These are phyloP conservation scores for Eilema sororculum DNA, from an alignment of 2,888 invertebrate species.

Conservation along the genomic window DNA sequence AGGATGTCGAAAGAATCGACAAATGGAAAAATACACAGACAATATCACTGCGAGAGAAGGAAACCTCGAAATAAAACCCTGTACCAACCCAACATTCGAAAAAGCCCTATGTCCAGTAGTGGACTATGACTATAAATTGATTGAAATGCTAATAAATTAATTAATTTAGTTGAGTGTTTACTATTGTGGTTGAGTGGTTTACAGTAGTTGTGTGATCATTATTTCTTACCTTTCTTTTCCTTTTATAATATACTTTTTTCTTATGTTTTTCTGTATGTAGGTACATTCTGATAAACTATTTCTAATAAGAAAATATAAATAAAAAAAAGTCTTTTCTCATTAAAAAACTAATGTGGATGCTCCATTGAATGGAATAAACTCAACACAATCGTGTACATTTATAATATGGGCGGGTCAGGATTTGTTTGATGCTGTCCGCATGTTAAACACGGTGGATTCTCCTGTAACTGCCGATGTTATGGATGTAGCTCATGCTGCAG, in stretches of 20 bases:
- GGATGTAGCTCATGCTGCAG: conserved; percentile 35
- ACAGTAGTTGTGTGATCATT: background rate
- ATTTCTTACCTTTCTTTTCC: background rate
- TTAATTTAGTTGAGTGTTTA: background rate
- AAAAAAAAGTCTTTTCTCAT: background rate
- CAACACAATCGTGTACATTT: background rate
- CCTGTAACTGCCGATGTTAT: background rate
- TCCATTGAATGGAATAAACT: no score
- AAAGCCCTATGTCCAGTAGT: no score
- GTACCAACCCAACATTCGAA: no score
- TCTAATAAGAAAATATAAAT: background rate
- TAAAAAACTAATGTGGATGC: no score
- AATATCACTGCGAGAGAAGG: no score
- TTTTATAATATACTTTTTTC: background rate
- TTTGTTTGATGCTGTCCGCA: background rate
- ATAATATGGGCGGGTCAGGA: background rate
- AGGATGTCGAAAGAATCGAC: no score
- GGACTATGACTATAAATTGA: no score
- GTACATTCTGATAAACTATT: background rate
- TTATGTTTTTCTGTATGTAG: background rate
- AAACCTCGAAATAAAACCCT: no score
- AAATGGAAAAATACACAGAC: no score
- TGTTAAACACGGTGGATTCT: background rate
- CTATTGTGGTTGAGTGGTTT: no score
- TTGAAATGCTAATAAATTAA: background rate